Evolutionary conservation across 2,888 invertebrate genomes (phyloP), one percentile per base, ranked within the genome.

Genomic region (Litoditis marina): DNA sequence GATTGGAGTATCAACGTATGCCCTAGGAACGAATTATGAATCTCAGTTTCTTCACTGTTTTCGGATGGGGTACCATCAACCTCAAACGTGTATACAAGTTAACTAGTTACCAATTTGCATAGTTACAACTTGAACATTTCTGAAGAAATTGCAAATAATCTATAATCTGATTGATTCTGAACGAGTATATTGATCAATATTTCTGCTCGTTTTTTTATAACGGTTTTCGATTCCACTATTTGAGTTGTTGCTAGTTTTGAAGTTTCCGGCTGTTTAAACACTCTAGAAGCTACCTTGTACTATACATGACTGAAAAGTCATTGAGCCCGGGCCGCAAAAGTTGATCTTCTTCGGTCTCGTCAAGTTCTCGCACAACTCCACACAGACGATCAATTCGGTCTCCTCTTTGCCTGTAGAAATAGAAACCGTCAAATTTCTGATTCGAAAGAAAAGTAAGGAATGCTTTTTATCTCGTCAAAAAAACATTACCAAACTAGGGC

Each of bases 241-340:
- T n/a, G n/a, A n/a, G n/a, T n/a, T n/a, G n/a, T 13, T 19, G 1
- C 31, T 28, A 13, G 8, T 30, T 19, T 51, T 8, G 13, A 25
- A 13, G 16, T 16, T 54, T n/a, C 36, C 22, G 7, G 6, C 19
- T n/a, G n/a, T n/a, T n/a, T n/a, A n/a, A n/a, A n/a, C n/a, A n/a
- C n/a, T n/a, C n/a, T n/a, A n/a, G n/a, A 11, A 27, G 51, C 32
- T 31, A 74, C 66, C 96, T 88, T 84, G 94, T 94, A 82, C 95
- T 96, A 85, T 94, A 98, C 98, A 98, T 98, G 42, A 98, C 95
- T 62, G 94, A 95, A 86, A 98, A 98, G 84, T 98, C 98, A 87
- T 98, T 98, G 85, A 93, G 91, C 25, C 95, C 96, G 31, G 60
- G 68, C 8, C 53, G 34, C 7, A 98, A 86, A 46, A 96, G 86